Percentiles rank a stretch among this genome's conserved stretches.
Conservation (phyloP, 2,888 invertebrate genomes). For the Drosophila suboccidentalis region DNA sequence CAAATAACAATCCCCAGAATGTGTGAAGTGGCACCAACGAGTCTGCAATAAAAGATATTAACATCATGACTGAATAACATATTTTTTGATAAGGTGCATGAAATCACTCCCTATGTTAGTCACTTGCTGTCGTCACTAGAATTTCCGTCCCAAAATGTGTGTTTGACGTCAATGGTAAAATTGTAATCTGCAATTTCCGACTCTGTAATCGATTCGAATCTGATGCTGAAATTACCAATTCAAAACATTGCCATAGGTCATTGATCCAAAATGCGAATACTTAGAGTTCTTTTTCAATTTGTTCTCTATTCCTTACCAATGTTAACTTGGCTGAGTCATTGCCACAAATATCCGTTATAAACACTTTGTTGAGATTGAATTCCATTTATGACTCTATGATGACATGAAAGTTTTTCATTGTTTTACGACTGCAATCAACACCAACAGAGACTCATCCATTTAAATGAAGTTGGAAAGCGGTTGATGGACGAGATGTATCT, state of each 20-base stretch:
- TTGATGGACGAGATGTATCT: slow-evolving; percentile 25
- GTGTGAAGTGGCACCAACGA: slow-evolving; percentile 24
- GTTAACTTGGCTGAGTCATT: slow-evolving; percentile 23
- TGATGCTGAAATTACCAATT: slow-evolving; percentile 48
- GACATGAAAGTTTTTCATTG: slow-evolving; percentile 48
- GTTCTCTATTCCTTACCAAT: background rate
- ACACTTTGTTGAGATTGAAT: slow-evolving; percentile 13
- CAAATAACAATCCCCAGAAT: slow-evolving; percentile 7
- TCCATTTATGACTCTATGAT: slow-evolving; percentile 21
- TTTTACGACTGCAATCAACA: slow-evolving; percentile 56
- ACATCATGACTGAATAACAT: slow-evolving; percentile 20
- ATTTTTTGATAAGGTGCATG: slow-evolving; percentile 33
- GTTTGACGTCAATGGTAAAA: slow-evolving; percentile 52
- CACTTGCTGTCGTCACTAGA: slow-evolving; percentile 39
- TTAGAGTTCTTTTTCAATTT: background rate
- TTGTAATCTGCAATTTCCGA: slow-evolving; percentile 19
- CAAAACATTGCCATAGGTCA: slow-evolving; percentile 53
- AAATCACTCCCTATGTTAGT: slow-evolving; percentile 39
- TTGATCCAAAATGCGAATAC: slow-evolving; percentile 33
- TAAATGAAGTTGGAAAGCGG: slow-evolving; percentile 34
- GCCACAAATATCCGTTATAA: slow-evolving; percentile 27
- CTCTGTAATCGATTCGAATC: slow-evolving; percentile 45
- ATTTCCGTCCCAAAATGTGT: slow-evolving; percentile 31
- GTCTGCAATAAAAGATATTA: slow-evolving; percentile 46
- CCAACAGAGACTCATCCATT: slow-evolving; percentile 11